phyloP scores from a whole-genome alignment of 2,797 vertebrate species.

The Myoxocephalus aenaeus region DNA sequence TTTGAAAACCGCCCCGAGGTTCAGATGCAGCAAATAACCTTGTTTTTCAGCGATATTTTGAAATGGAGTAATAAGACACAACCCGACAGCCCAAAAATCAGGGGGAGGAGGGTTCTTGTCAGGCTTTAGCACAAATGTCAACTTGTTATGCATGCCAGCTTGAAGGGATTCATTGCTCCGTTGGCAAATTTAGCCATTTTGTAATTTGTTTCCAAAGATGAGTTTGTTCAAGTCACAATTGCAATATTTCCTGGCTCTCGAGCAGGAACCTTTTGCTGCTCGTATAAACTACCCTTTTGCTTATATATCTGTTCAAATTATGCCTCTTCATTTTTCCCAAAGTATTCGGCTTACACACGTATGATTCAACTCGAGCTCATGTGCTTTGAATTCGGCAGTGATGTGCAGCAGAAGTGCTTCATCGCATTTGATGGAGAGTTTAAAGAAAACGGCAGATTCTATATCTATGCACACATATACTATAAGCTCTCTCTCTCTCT shows the following conservation, averaged over 20 bases:
- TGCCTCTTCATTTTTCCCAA: neutral
- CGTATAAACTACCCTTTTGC: neutral
- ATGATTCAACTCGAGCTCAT: neutral
- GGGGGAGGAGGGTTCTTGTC: neutral
- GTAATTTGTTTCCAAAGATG: constrained; percentile 9
- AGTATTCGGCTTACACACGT: neutral
- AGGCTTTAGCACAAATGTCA: constrained; percentile 17
- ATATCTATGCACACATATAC: neutral
- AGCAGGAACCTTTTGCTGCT: neutral
- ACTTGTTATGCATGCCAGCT: neutral
- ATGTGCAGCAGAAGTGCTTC: constrained; percentile 1
- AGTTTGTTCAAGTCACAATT: neutral
- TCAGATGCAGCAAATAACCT: constrained; percentile 2
- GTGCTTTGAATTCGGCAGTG: neutral
- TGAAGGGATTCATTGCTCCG: neutral
- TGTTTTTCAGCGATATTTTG: constrained; percentile 11
- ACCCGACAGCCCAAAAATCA: neutral
- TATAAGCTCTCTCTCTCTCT: neutral
- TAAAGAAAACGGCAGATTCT: neutral
- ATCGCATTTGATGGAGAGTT: neutral
- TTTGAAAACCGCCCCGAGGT: neutral
- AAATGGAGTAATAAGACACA: neutral
- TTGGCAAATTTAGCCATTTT: constrained; percentile 11
- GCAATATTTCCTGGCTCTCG: neutral
- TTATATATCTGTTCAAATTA: constrained; percentile 1